Conservation (phyloP, 2,797 vertebrate species). For the Fistularia tabacaria region DNA sequence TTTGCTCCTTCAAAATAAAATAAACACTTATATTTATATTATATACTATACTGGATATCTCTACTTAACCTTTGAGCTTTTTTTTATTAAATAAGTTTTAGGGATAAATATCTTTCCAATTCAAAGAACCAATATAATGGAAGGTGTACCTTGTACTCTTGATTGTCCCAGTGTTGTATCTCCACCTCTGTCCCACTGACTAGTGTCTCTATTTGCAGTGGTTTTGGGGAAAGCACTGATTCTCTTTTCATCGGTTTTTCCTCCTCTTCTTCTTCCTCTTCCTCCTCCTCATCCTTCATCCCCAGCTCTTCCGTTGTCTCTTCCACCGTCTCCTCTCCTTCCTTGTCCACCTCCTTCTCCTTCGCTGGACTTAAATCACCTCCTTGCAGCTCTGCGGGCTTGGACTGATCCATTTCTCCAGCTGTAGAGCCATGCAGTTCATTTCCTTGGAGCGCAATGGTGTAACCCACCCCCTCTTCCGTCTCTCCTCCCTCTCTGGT, state of each 20-base stretch:
- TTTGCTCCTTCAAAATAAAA: no score
- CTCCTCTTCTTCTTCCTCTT: slow-evolving; percentile 53
- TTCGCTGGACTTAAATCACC: slow-evolving; percentile 44
- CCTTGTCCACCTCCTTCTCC: slow-evolving; percentile 45
- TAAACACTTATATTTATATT: no score
- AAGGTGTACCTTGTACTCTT: slow-evolving; percentile 26
- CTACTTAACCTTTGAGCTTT: no score
- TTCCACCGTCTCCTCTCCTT: slow-evolving; percentile 36
- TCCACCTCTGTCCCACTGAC: slow-evolving; percentile 48
- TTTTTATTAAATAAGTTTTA: no score
- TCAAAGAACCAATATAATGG: no score
- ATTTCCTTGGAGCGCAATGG: slow-evolving; percentile 37
- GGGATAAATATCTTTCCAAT: no score
- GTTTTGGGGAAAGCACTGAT: slow-evolving; percentile 25
- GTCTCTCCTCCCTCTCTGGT: slow-evolving; percentile 15
- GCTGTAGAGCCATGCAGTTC: slow-evolving; percentile 40
- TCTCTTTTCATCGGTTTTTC: slow-evolving; percentile 21
- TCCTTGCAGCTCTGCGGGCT: slow-evolving; percentile 61
- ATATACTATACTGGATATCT: no score
- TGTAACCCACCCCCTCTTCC: slow-evolving; percentile 31
- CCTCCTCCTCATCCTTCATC: slow-evolving; percentile 60
- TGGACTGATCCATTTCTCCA: slow-evolving; percentile 58
- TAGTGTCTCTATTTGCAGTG: slow-evolving; percentile 48
- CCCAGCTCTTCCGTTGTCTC: slow-evolving; percentile 56
- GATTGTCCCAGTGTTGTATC: slow-evolving; percentile 39